Evolutionary conservation across 1,140 invertebrate species (phyloP).

Genomic region (Pseudomyrmex concolor): DNA sequence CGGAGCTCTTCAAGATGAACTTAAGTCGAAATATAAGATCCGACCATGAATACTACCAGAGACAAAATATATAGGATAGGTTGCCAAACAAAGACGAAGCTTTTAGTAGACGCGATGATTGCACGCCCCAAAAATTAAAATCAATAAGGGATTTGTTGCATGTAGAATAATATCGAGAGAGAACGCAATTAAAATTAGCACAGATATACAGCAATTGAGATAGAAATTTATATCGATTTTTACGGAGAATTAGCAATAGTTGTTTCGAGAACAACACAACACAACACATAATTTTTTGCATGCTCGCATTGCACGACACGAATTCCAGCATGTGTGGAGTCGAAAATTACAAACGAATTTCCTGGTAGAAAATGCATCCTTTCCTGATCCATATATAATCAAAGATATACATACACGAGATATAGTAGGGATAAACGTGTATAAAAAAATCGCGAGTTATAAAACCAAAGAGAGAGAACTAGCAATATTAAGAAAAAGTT

Average conservation of each 20-base stretch:
- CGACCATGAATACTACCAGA: background rate
- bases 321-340: conserved; percentile 23
- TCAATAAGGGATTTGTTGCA: conserved; percentile 14
- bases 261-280: background rate
- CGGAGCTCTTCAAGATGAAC: too few species aligned
- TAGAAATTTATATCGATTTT: background rate
- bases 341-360: background rate
- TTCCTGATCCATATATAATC: background rate
- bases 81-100: conserved; percentile 4
- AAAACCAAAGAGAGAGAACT: background rate
- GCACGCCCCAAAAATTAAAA: conserved; percentile 2
- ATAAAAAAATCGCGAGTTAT: conserved; percentile 5
- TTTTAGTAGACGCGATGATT: conserved; percentile 7
- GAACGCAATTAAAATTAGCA: conserved; percentile 9
- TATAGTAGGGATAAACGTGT: background rate
- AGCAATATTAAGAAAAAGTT: background rate
- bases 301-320: conserved; percentile 35
- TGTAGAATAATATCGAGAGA: conserved; percentile 1
- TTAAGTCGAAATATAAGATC: too few species aligned
- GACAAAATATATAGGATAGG: conserved; percentile 7
- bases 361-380: conserved; percentile 32
- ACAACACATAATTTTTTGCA: conserved; percentile 14
- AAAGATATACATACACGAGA: conserved; percentile 24
- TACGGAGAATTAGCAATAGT: conserved; percentile 19
- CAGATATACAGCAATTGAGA: background rate